These are phyloP conservation scores for Ophiothrix spiculata DNA, from an alignment of 35 echinoderm and acorn worm genomes.

Conservation along the genomic window DNA sequence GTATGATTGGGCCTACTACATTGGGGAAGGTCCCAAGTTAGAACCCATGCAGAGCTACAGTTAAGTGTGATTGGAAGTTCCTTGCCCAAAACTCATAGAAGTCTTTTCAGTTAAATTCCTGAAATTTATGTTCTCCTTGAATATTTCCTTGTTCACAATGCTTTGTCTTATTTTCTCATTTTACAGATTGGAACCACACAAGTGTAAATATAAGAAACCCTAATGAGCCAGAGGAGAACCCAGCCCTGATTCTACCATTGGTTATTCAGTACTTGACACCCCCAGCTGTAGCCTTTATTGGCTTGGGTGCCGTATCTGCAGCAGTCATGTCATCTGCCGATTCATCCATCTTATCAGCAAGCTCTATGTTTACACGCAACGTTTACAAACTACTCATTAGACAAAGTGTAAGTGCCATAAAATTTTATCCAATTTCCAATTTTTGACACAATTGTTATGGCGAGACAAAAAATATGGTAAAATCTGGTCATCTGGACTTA, in stretches of 20 bases:
- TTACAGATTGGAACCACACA: conserved; percentile 72
- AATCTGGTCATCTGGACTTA: too few relatives aligned
- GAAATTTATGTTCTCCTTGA: too few relatives aligned
- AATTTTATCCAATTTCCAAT: neutral
- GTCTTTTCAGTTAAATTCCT: too few relatives aligned
- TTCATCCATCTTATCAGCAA: conserved; percentile 92
- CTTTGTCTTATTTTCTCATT: neutral
- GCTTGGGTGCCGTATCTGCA: conserved; percentile 78
- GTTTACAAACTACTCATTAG: conserved; percentile 87
- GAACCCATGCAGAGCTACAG: too few relatives aligned
- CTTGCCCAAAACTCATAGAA: too few relatives aligned
- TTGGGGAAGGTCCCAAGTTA: too few relatives aligned
- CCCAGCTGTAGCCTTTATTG: conserved; percentile 70
- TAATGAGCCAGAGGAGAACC: conserved; percentile 32
- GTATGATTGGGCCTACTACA: too few relatives aligned
- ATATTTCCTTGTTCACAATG: too few relatives aligned
- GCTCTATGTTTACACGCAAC: conserved; percentile 94
- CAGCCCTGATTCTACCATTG: conserved; percentile 71
- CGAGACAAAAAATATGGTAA: neutral
- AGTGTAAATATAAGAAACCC: conserved; percentile 19
- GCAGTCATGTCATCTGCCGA: conserved; percentile 98
- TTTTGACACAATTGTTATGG: neutral
- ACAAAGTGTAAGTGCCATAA: conserved; percentile 49
- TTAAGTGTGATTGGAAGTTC: too few relatives aligned
- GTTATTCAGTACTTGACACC: conserved; percentile 86